Percentiles rank a stretch among this genome's conserved stretches.
Evolutionary conservation across 2,888 invertebrate genomes (phyloP).

Genomic region (Cephus spinipes): DNA sequence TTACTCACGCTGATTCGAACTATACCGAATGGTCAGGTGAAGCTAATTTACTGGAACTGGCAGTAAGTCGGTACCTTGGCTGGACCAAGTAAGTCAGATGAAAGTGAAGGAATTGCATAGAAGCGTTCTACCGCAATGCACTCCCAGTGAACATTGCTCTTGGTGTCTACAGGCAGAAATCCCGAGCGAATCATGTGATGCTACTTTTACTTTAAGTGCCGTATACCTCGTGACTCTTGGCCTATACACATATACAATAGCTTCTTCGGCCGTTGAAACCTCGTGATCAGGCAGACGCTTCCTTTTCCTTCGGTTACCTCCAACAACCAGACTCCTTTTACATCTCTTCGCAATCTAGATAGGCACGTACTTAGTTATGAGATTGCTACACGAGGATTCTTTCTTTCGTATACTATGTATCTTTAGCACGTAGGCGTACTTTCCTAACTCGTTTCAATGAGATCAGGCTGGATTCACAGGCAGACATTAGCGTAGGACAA

Average conservation of each 20-base stretch:
- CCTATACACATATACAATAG: neutral
- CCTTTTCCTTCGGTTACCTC: neutral
- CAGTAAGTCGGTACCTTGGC: neutral
- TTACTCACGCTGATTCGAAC: neutral
- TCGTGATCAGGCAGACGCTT: neutral
- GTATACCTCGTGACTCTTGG: neutral
- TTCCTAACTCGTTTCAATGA: neutral
- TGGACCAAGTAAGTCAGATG: neutral
- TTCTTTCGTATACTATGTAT: neutral
- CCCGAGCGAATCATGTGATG: slow-evolving; percentile 36
- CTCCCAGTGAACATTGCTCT: neutral
- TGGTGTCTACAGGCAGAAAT: slow-evolving; percentile 1
- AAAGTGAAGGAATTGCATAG: neutral
- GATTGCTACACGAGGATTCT: neutral
- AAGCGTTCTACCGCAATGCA: neutral
- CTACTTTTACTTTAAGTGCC: slow-evolving; percentile 39
- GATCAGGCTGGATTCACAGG: neutral
- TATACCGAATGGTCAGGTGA: neutral
- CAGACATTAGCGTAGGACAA: neutral
- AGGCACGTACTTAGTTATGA: neutral
- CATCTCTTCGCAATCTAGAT: neutral
- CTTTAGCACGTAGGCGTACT: neutral
- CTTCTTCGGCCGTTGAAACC: neutral
- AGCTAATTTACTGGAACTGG: neutral
- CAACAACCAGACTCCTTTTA: neutral